phyloP scores from a whole-genome alignment of 2,113 vertebrate genomes.

The Alaudala cheleensis region DNA sequence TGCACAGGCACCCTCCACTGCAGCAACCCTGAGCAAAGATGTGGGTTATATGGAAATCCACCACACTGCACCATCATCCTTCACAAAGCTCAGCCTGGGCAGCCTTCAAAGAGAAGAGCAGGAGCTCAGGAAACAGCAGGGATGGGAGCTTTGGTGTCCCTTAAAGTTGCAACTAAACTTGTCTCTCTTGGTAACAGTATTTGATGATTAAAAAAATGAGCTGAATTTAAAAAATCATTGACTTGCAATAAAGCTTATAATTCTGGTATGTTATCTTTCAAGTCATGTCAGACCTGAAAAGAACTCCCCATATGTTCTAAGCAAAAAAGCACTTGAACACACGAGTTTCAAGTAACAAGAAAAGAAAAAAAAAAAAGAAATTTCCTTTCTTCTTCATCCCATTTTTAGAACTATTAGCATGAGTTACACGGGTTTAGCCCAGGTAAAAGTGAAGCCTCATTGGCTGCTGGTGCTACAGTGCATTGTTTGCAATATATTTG shows the following conservation, averaged over 20 bases:
- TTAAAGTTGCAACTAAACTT: background rate
- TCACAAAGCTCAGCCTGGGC: background rate
- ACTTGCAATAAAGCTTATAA: background rate
- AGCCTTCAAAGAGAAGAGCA: background rate
- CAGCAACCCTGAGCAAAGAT: background rate
- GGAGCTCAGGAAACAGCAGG: background rate
- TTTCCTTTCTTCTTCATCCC: background rate
- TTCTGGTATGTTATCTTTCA: background rate
- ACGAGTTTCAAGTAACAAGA: background rate
- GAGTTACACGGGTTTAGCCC: background rate
- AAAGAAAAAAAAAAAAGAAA: background rate
- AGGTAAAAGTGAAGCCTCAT: background rate
- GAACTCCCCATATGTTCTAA: background rate
- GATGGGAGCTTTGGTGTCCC: background rate
- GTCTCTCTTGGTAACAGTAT: constrained; percentile 9
- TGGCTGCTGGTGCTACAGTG: background rate
- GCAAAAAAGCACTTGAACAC: background rate
- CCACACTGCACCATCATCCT: fast-evolving
- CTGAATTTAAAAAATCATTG: constrained; percentile 30
- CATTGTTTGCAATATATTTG: background rate
- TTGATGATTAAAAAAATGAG: constrained; percentile 18
- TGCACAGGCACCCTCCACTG: background rate
- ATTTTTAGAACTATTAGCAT: background rate
- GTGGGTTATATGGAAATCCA: background rate
- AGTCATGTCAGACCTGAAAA: background rate